Conservation (phyloP, 2,888 invertebrate species). For the Muschampia plurimacula region DNA sequence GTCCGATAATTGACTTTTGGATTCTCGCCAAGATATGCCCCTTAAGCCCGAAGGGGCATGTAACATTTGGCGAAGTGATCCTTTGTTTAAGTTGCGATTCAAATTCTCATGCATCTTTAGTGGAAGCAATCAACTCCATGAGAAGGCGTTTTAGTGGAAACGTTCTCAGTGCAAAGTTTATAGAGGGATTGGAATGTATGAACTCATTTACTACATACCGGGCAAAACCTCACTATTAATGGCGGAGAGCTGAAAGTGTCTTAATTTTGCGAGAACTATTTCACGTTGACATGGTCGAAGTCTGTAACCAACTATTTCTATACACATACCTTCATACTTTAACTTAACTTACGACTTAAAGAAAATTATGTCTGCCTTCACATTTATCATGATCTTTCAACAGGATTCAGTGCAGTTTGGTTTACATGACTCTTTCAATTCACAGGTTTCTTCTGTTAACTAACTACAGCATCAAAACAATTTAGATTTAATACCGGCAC, state of each 20-base stretch:
- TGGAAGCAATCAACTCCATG: conserved; percentile 36
- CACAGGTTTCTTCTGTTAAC: too few relatives aligned
- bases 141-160: conserved; percentile 33
- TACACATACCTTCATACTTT: too few relatives aligned
- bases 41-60: conserved; percentile 30
- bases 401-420: too few relatives aligned
- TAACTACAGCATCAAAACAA: too few relatives aligned
- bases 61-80: conserved; percentile 35
- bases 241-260: neutral
- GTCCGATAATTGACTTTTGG: conserved; percentile 38
- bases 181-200: neutral
- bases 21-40: conserved; percentile 34
- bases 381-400: too few relatives aligned
- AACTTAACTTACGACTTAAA: too few relatives aligned
- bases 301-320: too few relatives aligned
- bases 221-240: neutral
- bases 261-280: neutral
- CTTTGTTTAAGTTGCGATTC: conserved; percentile 35
- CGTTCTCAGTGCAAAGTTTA: conserved; percentile 11
- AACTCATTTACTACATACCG: neutral
- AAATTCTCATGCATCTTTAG: conserved; percentile 38
- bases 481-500: neutral
- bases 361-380: too few relatives aligned
- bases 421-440: too few relatives aligned
- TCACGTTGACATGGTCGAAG: too few relatives aligned